Evolutionary conservation across 2,113 vertebrate species (phyloP).

Genomic region (Mystacornis crossleyi): DNA sequence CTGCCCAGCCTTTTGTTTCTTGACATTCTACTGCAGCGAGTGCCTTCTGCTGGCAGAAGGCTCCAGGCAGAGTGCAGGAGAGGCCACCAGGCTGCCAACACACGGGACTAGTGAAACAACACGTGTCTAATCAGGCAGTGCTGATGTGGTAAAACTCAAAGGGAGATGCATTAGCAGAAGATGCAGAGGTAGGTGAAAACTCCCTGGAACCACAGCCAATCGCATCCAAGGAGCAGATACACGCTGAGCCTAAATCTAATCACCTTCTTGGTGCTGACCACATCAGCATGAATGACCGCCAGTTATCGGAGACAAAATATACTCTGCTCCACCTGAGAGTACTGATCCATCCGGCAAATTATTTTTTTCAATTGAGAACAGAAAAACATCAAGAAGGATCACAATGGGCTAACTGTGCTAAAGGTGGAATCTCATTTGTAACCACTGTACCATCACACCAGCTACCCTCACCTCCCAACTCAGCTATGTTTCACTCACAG

Average conservation of each 20-base stretch:
- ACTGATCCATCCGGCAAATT: rapidly evolving
- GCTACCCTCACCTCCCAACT: neutral
- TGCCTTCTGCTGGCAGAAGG: rapidly evolving
- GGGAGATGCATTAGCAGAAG: neutral
- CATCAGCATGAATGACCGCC: neutral
- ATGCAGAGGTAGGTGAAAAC: neutral
- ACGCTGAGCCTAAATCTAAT: neutral
- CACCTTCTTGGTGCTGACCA: neutral
- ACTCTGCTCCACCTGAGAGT: neutral
- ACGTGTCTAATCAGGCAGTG: rapidly evolving
- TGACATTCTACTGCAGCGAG: neutral
- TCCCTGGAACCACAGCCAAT: neutral
- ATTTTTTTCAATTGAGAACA: neutral
- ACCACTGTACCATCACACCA: neutral
- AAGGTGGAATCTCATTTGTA: neutral
- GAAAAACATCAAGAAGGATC: neutral
- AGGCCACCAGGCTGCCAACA: rapidly evolving
- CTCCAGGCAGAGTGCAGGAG: neutral
- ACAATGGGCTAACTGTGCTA: neutral
- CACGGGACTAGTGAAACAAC: rapidly evolving
- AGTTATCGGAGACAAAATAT: neutral
- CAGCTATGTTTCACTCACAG: neutral
- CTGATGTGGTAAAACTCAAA: neutral
- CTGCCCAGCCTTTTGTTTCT: neutral
- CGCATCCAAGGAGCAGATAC: neutral